Percentiles rank a stretch among this genome's conserved stretches.
Evolutionary conservation across 2,113 vertebrate species (phyloP).

Genomic region (Carassius carassius): DNA sequence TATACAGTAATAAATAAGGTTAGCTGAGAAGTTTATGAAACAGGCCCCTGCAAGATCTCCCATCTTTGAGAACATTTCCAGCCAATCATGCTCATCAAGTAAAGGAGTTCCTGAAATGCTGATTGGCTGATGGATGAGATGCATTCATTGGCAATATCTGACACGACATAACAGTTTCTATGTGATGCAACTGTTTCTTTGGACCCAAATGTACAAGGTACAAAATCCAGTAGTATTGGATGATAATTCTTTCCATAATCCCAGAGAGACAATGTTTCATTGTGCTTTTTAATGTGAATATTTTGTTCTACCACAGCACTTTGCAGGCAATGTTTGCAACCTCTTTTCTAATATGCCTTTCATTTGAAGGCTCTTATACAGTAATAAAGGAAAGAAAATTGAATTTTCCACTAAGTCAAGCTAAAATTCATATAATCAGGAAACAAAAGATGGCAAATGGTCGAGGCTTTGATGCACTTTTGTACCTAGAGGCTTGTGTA

Average conservation of each 20-base stretch:
- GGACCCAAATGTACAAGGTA: neutral
- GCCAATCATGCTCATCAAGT: no score
- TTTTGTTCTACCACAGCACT: neutral
- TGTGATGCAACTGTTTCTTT: no score
- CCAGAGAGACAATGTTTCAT: neutral
- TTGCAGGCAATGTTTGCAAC: neutral
- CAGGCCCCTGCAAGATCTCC: neutral
- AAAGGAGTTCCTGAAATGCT: no score
- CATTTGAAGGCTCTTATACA: neutral
- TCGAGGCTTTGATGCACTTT: slow-evolving; percentile 2
- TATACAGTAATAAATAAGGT: no score
- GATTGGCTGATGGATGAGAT: no score
- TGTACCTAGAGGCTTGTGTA: neutral
- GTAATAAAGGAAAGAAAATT: neutral
- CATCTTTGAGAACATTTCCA: no score
- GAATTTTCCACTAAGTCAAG: slow-evolving; percentile 10
- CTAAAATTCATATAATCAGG: neutral
- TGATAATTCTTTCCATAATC: neutral
- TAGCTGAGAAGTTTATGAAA: no score
- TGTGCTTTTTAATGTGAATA: neutral
- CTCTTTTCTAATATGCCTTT: neutral
- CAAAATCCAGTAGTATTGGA: neutral
- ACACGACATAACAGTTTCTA: no score
- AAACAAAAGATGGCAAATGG: slow-evolving; percentile 5
- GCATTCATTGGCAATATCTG: no score